Conservation (phyloP, 2,797 vertebrate genomes). For the Lutjanus argentimaculatus region DNA sequence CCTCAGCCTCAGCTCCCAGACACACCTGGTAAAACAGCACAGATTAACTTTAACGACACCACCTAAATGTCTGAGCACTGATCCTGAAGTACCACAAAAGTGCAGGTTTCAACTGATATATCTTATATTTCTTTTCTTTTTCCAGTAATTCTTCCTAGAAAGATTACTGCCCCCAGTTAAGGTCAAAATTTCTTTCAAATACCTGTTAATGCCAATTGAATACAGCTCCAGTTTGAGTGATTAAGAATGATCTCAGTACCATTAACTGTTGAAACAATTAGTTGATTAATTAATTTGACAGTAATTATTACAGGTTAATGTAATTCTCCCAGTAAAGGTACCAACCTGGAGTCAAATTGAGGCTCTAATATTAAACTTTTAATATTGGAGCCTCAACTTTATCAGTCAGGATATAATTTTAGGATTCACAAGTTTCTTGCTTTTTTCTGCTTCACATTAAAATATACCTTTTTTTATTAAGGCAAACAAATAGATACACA, state of each 20-base stretch:
- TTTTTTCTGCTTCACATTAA: background rate
- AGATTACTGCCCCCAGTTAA: background rate
- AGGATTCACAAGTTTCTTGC: background rate
- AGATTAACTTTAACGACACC: background rate
- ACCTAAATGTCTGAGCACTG: background rate
- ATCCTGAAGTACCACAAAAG: background rate
- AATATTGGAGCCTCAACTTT: background rate
- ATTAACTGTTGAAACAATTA: background rate
- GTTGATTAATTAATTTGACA: too few species aligned
- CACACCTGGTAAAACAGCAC: constrained; percentile 80
- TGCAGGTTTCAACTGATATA: background rate
- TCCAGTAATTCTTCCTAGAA: background rate
- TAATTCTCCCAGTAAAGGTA: background rate
- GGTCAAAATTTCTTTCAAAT: background rate
- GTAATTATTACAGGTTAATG: background rate
- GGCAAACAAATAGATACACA: background rate
- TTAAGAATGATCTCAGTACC: background rate
- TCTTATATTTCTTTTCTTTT: background rate
- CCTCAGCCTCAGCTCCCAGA: constrained; percentile 87
- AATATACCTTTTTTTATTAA: background rate
- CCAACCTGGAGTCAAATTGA: background rate
- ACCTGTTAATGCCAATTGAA: background rate
- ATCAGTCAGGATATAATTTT: background rate
- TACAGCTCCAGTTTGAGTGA: background rate
- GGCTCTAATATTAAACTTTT: background rate